A percentile compares a stretch with the other conserved stretches of the same genome.
These are phyloP conservation scores for Phortica okadai DNA, from an alignment of 2,888 invertebrate species.

Conservation along the genomic window DNA sequence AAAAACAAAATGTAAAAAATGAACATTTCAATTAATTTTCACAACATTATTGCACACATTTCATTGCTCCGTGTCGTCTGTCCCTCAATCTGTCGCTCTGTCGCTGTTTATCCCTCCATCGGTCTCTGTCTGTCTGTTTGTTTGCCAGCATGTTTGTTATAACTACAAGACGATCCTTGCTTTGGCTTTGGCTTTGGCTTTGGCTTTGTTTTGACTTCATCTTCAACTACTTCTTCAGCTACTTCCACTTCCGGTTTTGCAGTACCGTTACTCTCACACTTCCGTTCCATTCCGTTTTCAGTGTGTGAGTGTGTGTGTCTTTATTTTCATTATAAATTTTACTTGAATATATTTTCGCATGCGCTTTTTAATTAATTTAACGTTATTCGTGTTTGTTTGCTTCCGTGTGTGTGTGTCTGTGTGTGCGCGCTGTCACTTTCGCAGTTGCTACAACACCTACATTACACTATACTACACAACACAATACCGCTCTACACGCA, in stretches of 20 bases:
- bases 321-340: slow-evolving; percentile 18
- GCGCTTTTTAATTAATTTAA: slow-evolving; percentile 68
- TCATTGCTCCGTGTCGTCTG: neutral
- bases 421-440: slow-evolving; percentile 11
- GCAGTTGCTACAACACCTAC: neutral
- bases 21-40: slow-evolving; percentile 68
- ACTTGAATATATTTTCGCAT: slow-evolving; percentile 61
- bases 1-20: too few relatives aligned
- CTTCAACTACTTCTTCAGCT: slow-evolving; percentile 43
- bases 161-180: neutral
- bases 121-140: too few relatives aligned
- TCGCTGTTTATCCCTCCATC: too few relatives aligned
- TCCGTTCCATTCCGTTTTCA: slow-evolving; percentile 18
- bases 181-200: neutral
- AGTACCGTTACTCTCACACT: slow-evolving; percentile 39
- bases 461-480: neutral
- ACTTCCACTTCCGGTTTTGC: slow-evolving; percentile 45
- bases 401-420: neutral
- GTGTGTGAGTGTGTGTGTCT: neutral
- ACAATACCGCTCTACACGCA: neutral
- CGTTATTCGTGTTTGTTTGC: slow-evolving; percentile 53
- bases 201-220: neutral
- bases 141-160: too few relatives aligned
- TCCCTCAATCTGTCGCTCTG: too few relatives aligned
- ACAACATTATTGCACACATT: slow-evolving; percentile 61